Evolutionary conservation across 1,140 invertebrate species (phyloP), one percentile per base, ranked within the genome.

Genomic region (Bilobella aurantiaca): DNA sequence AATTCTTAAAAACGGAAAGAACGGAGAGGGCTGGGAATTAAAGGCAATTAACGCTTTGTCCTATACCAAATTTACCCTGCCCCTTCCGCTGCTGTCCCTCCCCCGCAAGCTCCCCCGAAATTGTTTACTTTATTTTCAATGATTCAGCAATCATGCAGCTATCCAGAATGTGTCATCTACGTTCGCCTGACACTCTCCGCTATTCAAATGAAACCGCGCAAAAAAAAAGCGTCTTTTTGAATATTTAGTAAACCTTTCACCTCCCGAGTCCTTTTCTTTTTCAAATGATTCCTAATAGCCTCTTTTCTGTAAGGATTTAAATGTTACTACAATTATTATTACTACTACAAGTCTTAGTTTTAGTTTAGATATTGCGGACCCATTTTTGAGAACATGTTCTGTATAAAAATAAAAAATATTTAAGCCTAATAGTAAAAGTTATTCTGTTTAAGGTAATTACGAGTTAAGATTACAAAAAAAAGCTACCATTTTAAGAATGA

Each of bases 41-140:
- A n/a, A n/a, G n/a, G n/a, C n/a, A n/a, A n/a, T n/a, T n/a, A n/a
- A n/a, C n/a, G n/a, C n/a, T n/a, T n/a, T n/a, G n/a, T n/a, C n/a
- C n/a, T n/a, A n/a, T n/a, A n/a, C n/a, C n/a, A 42, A 42, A 42
- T 42, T 12, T 12, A 18, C 18, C 34, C 34, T 42, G 8, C 34
- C 34, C 18, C 8, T 12, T 18, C 34, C 34, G 18, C 34, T 42
- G 14, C 49, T 3, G 12, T 5, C 49, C 8, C 49, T 14, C 8
- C 12, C 49, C 23, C 23, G 5, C 8, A 53, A 8, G n/a, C 37
- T 42, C 8, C 37, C n/a, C 37, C 37, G 3, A 53, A 53, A 16
- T 53, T 16, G 12, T 53, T 53, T 53, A 53, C 25, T 53, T 53
- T 53, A 53, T 53, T 53, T 53, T 53, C 25, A 53, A 53, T 53